A percentile compares a stretch with the other conserved stretches of the same genome.
phyloP scores from a whole-genome alignment of 2,888 invertebrate species.

The Acleris literana region DNA sequence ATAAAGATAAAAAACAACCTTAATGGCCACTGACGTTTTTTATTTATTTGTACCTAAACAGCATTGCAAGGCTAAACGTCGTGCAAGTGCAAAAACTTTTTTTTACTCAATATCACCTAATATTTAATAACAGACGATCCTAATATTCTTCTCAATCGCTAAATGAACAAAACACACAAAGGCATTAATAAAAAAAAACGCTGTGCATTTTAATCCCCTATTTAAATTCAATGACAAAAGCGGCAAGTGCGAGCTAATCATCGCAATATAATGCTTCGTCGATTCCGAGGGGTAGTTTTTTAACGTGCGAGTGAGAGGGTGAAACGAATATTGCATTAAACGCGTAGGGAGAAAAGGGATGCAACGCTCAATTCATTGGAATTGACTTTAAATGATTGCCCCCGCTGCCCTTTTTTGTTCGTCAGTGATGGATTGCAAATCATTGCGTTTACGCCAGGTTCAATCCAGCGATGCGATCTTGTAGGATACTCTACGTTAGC shows the following conservation, averaged over 20 bases:
- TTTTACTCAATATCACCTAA: conserved; percentile 44
- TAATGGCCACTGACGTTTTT: too few species aligned
- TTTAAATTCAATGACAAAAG: conserved; percentile 80
- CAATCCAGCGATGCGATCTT: conserved; percentile 41
- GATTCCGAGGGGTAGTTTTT: conserved; percentile 71
- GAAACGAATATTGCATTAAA: conserved; percentile 43
- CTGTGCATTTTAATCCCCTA: conserved; percentile 78
- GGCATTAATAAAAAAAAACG: conserved; percentile 79
- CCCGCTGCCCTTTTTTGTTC: conserved; percentile 70
- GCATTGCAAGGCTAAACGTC: too few species aligned
- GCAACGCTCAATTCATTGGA: conserved; percentile 65
- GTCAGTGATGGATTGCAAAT: conserved; percentile 79
- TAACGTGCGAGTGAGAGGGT: conserved; percentile 55
- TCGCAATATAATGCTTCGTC: conserved; percentile 81
- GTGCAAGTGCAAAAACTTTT: conserved; percentile 30
- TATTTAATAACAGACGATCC: too few species aligned
- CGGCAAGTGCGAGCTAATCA: conserved; percentile 81
- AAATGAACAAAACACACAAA: conserved; percentile 77
- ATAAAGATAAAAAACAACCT: too few species aligned
- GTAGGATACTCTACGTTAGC: conserved; percentile 41
- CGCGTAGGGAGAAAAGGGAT: conserved; percentile 50
- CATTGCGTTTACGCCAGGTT: conserved; percentile 60
- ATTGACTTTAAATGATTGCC: conserved; percentile 81
- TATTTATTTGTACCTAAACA: too few species aligned
- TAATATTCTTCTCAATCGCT: conserved; percentile 53